These are phyloP conservation scores for Proisotoma minuta DNA, from an alignment of 2,888 invertebrate genomes.

Conservation along the genomic window DNA sequence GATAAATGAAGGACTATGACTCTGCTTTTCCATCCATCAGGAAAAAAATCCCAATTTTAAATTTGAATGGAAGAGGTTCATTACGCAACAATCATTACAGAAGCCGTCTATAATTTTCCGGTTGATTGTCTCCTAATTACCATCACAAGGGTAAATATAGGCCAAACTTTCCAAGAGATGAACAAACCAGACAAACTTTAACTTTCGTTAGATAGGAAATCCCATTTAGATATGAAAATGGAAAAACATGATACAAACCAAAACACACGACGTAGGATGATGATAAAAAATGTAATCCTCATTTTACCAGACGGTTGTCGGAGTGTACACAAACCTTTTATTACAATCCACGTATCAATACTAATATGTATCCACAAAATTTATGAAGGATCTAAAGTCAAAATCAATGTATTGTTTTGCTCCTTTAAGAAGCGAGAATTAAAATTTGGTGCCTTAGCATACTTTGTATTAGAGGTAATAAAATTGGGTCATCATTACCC, in stretches of 20 bases:
- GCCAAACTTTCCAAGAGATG: no score
- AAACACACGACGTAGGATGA: no score
- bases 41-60: constrained; percentile 13
- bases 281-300: no score
- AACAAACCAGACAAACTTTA: no score
- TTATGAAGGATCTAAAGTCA: no score
- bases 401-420: no score
- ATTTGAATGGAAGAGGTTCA: constrained; percentile 14
- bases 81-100: constrained; percentile 12
- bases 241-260: neutral
- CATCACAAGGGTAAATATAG: constrained; percentile 16
- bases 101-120: constrained; percentile 14
- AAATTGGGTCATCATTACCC: constrained; percentile 2
- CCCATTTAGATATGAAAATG: constrained; percentile 15
- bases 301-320: no score
- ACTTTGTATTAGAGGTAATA: neutral
- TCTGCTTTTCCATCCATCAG: neutral
- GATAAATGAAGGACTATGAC: neutral
- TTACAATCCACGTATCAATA: no score
- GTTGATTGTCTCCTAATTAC: constrained; percentile 17
- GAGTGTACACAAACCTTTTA: no score
- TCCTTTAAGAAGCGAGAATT: no score
- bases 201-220: constrained; percentile 6
- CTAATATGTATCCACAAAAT: no score
- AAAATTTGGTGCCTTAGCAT: constrained; percentile 3